Evolutionary conservation across 1,140 invertebrate genomes (phyloP).

Genomic region (Drosophila sp.): DNA sequence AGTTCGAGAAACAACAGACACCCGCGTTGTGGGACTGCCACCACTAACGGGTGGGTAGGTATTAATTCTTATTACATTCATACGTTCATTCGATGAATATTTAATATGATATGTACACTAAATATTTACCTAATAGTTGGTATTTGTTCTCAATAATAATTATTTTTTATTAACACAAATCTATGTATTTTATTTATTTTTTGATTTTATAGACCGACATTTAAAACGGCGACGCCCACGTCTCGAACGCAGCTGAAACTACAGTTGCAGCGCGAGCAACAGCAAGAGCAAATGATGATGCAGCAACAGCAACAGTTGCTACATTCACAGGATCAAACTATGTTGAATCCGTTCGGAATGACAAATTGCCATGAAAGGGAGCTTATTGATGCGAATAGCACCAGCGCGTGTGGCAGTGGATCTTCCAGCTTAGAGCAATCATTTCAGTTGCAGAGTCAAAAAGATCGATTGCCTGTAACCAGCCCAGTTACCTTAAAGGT

Average conservation of each 20-base stretch:
- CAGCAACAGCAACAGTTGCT: slow-evolving; percentile 86
- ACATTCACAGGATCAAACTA: slow-evolving; percentile 54
- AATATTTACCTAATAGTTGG: too few species aligned
- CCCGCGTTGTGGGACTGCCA: slow-evolving; percentile 69
- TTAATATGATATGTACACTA: too few species aligned
- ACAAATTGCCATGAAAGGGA: slow-evolving; percentile 40
- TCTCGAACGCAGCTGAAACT: slow-evolving; percentile 94
- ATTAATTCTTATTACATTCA: not conserved
- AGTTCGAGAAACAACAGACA: slow-evolving; percentile 45
- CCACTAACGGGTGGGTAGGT: slow-evolving; percentile 84
- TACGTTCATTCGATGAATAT: too few species aligned
- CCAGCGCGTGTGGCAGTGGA: slow-evolving; percentile 52
- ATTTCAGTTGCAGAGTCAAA: slow-evolving; percentile 43
- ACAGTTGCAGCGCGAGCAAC: slow-evolving; percentile 93
- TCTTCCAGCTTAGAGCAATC: slow-evolving; percentile 63
- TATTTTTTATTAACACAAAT: too few species aligned
- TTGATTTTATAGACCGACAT: slow-evolving; percentile 88
- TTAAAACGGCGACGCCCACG: slow-evolving; percentile 91
- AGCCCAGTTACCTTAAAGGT: slow-evolving; percentile 86
- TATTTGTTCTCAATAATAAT: too few species aligned
- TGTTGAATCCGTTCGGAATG: slow-evolving; percentile 37
- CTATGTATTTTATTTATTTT: too few species aligned
- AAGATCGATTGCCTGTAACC: slow-evolving; percentile 44
- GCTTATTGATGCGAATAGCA: slow-evolving; percentile 33
- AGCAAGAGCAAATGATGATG: slow-evolving; percentile 87